Conservation (phyloP, 2,113 vertebrate species). For the Platysternon megacephalum region DNA sequence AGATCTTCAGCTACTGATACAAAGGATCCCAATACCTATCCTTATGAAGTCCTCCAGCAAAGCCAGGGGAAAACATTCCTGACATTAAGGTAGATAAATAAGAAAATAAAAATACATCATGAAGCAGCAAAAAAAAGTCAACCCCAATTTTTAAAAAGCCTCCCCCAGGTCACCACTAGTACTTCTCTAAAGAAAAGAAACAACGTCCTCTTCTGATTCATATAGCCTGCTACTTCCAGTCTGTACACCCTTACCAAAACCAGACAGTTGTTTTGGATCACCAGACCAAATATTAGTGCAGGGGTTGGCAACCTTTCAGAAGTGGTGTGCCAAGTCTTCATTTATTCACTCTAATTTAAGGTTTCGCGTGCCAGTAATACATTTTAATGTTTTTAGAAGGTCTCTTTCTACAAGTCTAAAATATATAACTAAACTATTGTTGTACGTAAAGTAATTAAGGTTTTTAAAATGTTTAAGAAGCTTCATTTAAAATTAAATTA, state of each 20-base stretch:
- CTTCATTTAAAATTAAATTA: too few species aligned
- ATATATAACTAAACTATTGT: too few species aligned
- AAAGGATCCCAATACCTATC: background rate
- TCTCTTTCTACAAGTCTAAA: too few species aligned
- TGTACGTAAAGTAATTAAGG: too few species aligned
- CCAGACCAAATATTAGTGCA: background rate
- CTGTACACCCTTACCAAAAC: background rate
- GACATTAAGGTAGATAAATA: background rate
- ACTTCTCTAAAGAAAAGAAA: background rate
- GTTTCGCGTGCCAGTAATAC: too few species aligned
- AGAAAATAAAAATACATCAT: background rate
- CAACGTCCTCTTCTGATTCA: background rate
- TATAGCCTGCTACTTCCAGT: background rate
- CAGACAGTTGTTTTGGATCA: background rate
- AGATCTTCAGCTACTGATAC: background rate
- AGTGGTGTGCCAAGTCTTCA: too few species aligned
- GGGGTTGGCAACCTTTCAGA: too few species aligned
- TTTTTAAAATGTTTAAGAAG: too few species aligned
- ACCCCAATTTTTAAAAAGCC: background rate
- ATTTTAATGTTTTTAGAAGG: too few species aligned
- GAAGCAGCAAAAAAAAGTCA: background rate
- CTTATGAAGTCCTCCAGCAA: background rate
- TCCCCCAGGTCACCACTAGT: background rate
- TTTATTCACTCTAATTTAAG: too few species aligned
- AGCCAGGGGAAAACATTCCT: background rate